Percentiles rank a stretch among this genome's conserved stretches.
These are phyloP conservation scores for Urosaurus nigricauda DNA, from an alignment of 2,797 vertebrate species.

Conservation along the genomic window DNA sequence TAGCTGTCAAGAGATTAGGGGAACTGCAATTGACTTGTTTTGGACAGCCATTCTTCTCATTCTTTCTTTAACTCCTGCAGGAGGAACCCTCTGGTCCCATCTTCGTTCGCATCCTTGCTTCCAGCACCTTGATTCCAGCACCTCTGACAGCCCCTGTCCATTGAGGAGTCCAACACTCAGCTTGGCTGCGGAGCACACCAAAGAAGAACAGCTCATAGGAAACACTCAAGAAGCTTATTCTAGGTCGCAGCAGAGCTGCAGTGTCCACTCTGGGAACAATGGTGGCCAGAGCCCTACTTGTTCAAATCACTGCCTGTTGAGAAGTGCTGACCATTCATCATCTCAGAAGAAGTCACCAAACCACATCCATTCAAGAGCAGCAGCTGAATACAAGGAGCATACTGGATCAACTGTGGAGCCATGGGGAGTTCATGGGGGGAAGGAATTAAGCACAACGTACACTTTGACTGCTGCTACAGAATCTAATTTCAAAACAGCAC, in stretches of 20 bases:
- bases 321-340: neutral
- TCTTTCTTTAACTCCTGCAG: conserved; percentile 71
- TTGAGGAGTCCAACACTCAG: neutral
- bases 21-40: neutral
- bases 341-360: neutral
- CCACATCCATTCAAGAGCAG: neutral
- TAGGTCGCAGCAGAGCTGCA: conserved; percentile 38
- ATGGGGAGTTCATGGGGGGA: neutral
- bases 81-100: conserved; percentile 91
- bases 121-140: conserved; percentile 26
- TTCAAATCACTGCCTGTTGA: neutral
- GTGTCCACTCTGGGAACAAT: neutral
- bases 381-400: conserved; percentile 12
- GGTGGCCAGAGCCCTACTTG: conserved; percentile 11
- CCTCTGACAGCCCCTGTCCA: neutral
- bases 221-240: conserved; percentile 55
- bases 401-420: accelerated
- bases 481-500: neutral
- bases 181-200: conserved; percentile 28
- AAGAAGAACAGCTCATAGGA: conserved; percentile 65
- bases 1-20: too few relatives aligned
- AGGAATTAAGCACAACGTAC: neutral
- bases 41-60: conserved; percentile 3
- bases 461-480: neutral
- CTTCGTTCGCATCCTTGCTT: conserved; percentile 78